These are phyloP conservation scores for Rhamphomyia laevipes DNA, from an alignment of 2,888 invertebrate genomes.

Conservation along the genomic window DNA sequence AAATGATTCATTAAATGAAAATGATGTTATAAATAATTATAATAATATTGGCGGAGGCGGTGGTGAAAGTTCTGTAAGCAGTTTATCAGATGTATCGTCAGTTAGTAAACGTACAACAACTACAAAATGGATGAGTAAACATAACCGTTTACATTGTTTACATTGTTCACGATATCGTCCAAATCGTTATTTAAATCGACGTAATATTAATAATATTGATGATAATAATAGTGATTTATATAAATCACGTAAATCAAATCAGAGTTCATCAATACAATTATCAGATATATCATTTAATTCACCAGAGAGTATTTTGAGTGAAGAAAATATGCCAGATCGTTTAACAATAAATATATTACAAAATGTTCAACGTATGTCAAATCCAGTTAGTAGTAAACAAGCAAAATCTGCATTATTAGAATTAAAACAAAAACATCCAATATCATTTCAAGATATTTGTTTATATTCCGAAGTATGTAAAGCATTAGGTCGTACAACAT, in stretches of 20 bases:
- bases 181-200: conserved; percentile 19
- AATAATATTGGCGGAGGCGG: conserved; percentile 16
- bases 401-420: conserved; percentile 71
- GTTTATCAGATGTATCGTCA: conserved; percentile 37
- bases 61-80: conserved; percentile 36
- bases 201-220: not conserved
- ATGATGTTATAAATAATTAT: conserved; percentile 8
- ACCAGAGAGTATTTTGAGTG: conserved; percentile 37
- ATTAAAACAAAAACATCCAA: conserved; percentile 59
- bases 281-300: conserved; percentile 35
- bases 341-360: conserved; percentile 45
- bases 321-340: conserved; percentile 34
- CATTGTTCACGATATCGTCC: conserved; percentile 31
- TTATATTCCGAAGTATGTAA: conserved; percentile 85
- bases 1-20: conserved; percentile 33
- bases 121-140: conserved; percentile 31
- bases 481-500: conserved; percentile 64
- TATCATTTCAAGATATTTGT: conserved; percentile 72
- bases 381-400: conserved; percentile 67
- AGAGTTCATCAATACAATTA: conserved; percentile 23
- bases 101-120: conserved; percentile 27
- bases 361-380: conserved; percentile 61
- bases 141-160: conserved; percentile 32
- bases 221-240: conserved; percentile 21
- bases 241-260: conserved; percentile 17